phyloP scores from a whole-genome alignment of 2,797 vertebrate species.

The Merluccius polli region DNA sequence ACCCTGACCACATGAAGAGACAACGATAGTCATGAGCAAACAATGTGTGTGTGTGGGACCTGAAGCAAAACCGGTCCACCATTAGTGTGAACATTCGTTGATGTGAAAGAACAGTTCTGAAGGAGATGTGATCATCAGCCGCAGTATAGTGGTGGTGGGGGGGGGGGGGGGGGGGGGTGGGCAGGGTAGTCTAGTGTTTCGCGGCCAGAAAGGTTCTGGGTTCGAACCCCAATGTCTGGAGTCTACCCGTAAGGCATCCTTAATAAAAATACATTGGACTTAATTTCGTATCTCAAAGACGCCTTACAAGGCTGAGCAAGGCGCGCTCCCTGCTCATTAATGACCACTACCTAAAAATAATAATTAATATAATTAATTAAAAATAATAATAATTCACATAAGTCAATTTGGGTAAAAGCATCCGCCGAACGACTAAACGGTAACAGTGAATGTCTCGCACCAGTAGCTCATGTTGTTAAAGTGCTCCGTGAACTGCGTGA shows the following conservation, averaged over 20 bases:
- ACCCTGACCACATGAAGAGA: constrained; percentile 76
- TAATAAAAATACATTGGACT: background rate
- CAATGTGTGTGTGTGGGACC: background rate
- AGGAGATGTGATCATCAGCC: background rate
- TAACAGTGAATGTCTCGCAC: constrained; percentile 64
- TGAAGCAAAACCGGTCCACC: too few relatives aligned
- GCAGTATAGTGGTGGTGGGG: background rate
- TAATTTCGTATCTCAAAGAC: background rate
- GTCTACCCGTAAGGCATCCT: background rate
- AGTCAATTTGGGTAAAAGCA: background rate
- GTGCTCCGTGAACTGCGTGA: constrained; percentile 99
- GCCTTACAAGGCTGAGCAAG: background rate
- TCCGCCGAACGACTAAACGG: background rate
- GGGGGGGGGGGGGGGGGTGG: too few relatives aligned
- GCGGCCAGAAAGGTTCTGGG: background rate
- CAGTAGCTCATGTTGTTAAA: constrained; percentile 99
- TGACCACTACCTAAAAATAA: background rate
- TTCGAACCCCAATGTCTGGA: background rate
- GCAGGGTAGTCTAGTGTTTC: background rate
- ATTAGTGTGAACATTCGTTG: background rate
- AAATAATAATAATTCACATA: background rate
- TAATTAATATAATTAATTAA: background rate
- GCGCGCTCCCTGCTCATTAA: background rate
- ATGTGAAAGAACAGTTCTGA: background rate
- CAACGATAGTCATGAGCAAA: background rate